Percentiles rank a stretch among this genome's conserved stretches.
phyloP scores from a whole-genome alignment of 2,797 vertebrate genomes.

The Sebastes steindachneri region DNA sequence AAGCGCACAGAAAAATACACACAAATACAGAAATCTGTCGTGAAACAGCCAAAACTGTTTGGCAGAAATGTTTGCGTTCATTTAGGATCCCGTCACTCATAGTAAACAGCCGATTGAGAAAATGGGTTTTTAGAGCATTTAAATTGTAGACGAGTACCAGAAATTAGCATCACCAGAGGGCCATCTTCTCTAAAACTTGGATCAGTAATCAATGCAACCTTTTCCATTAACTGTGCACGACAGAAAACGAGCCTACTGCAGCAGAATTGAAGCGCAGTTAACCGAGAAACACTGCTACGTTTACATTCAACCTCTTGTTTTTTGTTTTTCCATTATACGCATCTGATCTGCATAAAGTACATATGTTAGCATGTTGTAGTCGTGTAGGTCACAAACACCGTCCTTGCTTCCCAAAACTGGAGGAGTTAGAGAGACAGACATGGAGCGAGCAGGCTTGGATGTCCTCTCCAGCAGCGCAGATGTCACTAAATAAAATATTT shows the following conservation, averaged over 20 bases:
- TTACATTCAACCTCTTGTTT: neutral
- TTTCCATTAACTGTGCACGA: neutral
- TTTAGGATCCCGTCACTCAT: neutral
- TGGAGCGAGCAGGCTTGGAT: slow-evolving; percentile 57
- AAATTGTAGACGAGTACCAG: neutral
- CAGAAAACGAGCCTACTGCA: neutral
- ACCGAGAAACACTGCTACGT: neutral
- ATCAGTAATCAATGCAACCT: neutral
- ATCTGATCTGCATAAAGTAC: slow-evolving; percentile 12
- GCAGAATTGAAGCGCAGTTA: neutral
- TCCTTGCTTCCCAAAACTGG: slow-evolving; percentile 30
- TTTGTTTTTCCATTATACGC: neutral
- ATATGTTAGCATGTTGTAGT: slow-evolving; percentile 34
- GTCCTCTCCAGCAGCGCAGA: slow-evolving; percentile 83
- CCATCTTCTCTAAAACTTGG: neutral
- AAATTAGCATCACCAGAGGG: neutral
- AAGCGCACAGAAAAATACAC: neutral
- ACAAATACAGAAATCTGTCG: neutral
- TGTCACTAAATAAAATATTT: slow-evolving; percentile 84
- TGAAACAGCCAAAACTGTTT: neutral
- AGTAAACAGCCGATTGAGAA: neutral
- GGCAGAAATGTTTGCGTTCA: neutral
- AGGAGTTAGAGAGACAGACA: slow-evolving; percentile 50
- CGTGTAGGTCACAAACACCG: slow-evolving; percentile 37
- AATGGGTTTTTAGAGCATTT: neutral